A percentile compares a stretch with the other conserved stretches of the same genome.
Conservation (phyloP, 53 echinoderm and acorn worm species). For the Holothuria scabra region DNA sequence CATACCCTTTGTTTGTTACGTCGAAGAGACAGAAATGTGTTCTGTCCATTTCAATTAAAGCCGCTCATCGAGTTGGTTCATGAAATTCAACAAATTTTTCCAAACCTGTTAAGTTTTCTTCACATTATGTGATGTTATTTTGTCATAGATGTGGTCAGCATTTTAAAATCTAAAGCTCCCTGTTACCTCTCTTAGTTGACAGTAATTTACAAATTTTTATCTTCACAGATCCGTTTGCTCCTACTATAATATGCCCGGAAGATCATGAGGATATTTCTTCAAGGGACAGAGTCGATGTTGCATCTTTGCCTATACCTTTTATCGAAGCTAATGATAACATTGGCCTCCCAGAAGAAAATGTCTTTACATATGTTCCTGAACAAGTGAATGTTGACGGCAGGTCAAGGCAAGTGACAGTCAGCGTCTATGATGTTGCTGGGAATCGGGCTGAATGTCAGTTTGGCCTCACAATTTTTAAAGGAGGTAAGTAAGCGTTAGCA, state of each 20-base stretch:
- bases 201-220: neutral
- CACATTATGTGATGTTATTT: too few species aligned
- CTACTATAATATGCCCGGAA: conserved; percentile 10
- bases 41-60: too few species aligned
- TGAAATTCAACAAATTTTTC: too few species aligned
- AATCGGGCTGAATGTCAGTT: conserved; percentile 46
- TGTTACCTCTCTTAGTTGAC: too few species aligned
- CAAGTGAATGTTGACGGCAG: neutral
- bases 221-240: conserved; percentile 13
- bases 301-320: conserved; percentile 13
- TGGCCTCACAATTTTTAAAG: conserved; percentile 38
- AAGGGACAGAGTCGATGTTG: neutral
- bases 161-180: too few species aligned
- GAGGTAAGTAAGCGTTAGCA: conserved; percentile 18
- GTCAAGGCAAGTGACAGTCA: neutral
- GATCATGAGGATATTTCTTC: conserved; percentile 6
- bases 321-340: conserved; percentile 20
- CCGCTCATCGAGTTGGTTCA: too few species aligned
- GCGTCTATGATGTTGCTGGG: conserved; percentile 7
- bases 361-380: neutral
- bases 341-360: neutral
- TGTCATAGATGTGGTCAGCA: too few species aligned
- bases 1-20: too few species aligned
- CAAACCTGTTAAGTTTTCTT: too few species aligned
- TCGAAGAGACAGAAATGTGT: too few species aligned